Percentiles rank a stretch among this genome's conserved stretches.
These are phyloP conservation scores for Dendrocopos noguchii DNA, from an alignment of 2,113 vertebrate genomes.

Conservation along the genomic window DNA sequence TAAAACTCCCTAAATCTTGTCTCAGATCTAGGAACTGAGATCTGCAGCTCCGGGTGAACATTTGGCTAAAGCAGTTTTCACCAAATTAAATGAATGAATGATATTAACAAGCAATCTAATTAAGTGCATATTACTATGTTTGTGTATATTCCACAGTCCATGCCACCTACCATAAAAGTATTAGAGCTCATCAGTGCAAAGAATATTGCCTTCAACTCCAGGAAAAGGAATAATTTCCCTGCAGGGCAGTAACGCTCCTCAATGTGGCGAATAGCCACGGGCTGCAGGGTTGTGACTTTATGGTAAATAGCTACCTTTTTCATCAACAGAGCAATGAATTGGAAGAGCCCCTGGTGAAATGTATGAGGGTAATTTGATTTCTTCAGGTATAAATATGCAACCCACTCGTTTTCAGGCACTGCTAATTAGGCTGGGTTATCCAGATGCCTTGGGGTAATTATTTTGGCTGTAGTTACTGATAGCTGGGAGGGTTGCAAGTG, in stretches of 20 bases:
- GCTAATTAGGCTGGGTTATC: constrained; percentile 73
- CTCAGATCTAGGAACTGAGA: not conserved
- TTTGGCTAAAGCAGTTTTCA: constrained; percentile 53
- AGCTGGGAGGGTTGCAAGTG: constrained; percentile 58
- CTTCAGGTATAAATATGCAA: constrained; percentile 74
- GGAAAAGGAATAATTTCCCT: constrained; percentile 71
- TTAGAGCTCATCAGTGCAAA: constrained; percentile 67
- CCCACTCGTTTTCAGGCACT: constrained; percentile 69
- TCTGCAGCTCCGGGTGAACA: constrained; percentile 30
- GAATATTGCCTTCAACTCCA: constrained; percentile 69
- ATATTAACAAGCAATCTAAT: constrained; percentile 71
- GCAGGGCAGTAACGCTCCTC: constrained; percentile 64
- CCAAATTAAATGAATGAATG: constrained; percentile 62
- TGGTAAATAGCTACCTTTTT: constrained; percentile 71
- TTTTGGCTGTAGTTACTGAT: constrained; percentile 71
- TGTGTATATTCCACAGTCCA: constrained; percentile 53
- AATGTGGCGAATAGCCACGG: constrained; percentile 60
- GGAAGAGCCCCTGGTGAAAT: constrained; percentile 73
- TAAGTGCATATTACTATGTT: constrained; percentile 60
- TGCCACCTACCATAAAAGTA: constrained; percentile 70
- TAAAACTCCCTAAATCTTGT: constrained; percentile 28
- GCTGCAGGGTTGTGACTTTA: constrained; percentile 66
- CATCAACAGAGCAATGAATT: constrained; percentile 71
- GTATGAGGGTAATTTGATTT: constrained; percentile 74
- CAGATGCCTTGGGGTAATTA: constrained; percentile 73